Base-by-base conservation (phyloP, 1,140 invertebrate species). In the Papilio aristodemus region DNA sequence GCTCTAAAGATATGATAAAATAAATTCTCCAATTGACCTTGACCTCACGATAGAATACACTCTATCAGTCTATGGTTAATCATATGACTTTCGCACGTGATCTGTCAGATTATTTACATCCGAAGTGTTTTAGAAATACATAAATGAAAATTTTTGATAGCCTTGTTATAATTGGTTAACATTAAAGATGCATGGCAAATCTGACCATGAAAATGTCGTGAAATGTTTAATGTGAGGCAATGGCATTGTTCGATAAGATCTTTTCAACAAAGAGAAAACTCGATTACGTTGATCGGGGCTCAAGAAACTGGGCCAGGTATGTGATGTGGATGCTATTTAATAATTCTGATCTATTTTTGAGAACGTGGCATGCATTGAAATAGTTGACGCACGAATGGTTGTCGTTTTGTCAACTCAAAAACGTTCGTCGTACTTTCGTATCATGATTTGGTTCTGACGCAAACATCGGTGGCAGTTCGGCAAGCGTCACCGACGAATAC, bases 61-160 rank as follows among this genome's bases (percentile, higher is more conserved):
- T 41, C 60, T 63, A 38, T 27, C 83, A 81, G 80, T 88, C 85
- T 90, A 84, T 87, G 87, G 68, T 57, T 43, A 81, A 90, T 90
- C 86, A 90, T 90, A 88, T 90, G 87, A 90, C 84, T 90, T 80
- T 80, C 54, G 77, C 86, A 87, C 80, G 82, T 90, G 86, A 89
- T 80, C 71, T 86, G 83, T 80, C 80, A 81, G 67, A 79, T 78
- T 84, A 83, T 83, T 86, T 80, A 82, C 78, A 83, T 81, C 79
- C 69, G 59, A 73, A 80, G 74, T 81, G 70, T 78, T 80, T 76
- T 70, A 66, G 72, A 79, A 78, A 72, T 59, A 75, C 64, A 76
- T 69, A 71, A 71, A 66, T 72, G 71, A 38, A 69, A 75, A 62
- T 38, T 69, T 75, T 75, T 80, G 67, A 69, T 69, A 67, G 54